phyloP scores from a whole-genome alignment of 2,888 invertebrate species.

The Machimus atricapillus region DNA sequence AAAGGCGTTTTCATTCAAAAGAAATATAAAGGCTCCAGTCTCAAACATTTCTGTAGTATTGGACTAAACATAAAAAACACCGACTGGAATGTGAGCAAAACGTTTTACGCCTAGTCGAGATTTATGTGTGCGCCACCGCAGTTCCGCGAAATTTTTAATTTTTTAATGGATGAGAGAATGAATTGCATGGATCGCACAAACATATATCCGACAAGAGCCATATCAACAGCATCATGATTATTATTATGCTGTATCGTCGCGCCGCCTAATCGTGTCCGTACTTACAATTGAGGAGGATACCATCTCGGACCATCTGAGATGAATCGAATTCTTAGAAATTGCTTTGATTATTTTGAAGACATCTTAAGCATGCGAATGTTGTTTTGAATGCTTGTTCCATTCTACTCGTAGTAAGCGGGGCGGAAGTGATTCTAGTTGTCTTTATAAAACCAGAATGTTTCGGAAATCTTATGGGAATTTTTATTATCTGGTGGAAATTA shows the following conservation, averaged over 20 bases:
- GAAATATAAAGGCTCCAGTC: not conserved
- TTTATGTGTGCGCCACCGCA: not conserved
- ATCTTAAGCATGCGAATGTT: not conserved
- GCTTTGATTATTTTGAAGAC: conserved; percentile 12
- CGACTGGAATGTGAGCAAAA: not conserved
- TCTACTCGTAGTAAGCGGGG: not conserved
- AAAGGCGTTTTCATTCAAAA: not conserved
- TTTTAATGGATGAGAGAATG: not conserved
- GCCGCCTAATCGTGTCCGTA: not conserved
- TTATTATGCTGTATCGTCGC: not conserved
- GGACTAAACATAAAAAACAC: not conserved
- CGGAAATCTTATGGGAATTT: not conserved
- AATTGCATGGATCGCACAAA: not conserved
- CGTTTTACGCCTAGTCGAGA: not conserved
- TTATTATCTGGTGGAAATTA: not conserved
- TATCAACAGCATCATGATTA: not conserved
- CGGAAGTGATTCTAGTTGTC: not conserved
- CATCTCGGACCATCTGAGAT: conserved; percentile 17
- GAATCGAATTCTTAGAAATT: conserved; percentile 30
- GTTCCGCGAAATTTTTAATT: not conserved
- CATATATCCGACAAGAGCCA: not conserved
- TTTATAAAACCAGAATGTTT: not conserved
- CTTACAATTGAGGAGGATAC: conserved; percentile 17
- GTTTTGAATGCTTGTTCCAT: not conserved
- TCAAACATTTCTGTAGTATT: not conserved